Evolutionary conservation across 2,113 vertebrate genomes (phyloP), one percentile per base, ranked within the genome.

Genomic region (Aix galericulata): DNA sequence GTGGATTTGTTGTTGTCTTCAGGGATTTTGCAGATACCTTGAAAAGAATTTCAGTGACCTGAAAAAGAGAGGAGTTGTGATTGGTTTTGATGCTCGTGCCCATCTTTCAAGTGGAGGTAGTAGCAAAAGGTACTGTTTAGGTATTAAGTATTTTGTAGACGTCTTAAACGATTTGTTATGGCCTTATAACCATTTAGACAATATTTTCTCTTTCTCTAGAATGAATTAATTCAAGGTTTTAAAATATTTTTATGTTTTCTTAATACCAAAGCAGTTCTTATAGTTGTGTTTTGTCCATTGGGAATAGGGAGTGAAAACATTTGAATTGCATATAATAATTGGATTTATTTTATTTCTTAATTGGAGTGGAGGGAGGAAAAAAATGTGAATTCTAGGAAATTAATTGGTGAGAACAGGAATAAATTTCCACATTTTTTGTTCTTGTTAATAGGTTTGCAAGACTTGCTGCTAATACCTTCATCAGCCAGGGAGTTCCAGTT

Each of bases 21-120:
- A 99, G 99, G 99, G 99, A 58, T 99, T 99, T 96, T 99, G 99
- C 96, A 95, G 95, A 38, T 99, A 99, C 90, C 97, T 99, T 82
- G 99, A 99, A 96, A 97, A 98, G 84, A 98, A 97, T 71, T 98
- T 99, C 93, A 86, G 88, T 83, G 98, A 99, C 94, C 97, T 99
- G 32, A 99, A 99, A 95, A 97, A 99, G 76, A 98, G 98, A 88
- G 99, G 99, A 2, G 98, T 99, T 22, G 99, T 99, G 77, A 99
- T 99, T 83, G 98, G 99, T 11, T 99, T 98, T 56, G 99, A 99
- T 14, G 99, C 99, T 18, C 98, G 99, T 3, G 98, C 99, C 67
- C 98, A 99, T 82, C 97, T 97, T 29, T 76, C 98, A 64, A 99
- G 99, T 3, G 99, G 99, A 56, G 98, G 99, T 74, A 98, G 97